Evolutionary conservation across 2,797 vertebrate genomes (phyloP), one percentile per base, ranked within the genome.

Genomic region (Gallinago stenura): DNA sequence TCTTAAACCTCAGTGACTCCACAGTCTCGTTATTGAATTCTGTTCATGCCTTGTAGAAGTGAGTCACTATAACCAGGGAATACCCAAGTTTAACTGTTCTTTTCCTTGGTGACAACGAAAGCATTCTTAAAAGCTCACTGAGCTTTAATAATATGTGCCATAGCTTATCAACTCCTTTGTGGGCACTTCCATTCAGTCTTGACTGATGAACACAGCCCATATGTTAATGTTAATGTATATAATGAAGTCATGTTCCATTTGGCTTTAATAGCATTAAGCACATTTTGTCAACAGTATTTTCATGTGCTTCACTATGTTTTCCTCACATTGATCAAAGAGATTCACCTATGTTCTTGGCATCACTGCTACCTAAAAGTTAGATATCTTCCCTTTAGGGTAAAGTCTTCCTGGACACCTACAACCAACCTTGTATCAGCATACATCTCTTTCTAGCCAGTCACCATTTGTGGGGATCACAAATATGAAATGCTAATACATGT

Each of bases 241-340:
- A 69, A 65, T 0, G 0, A 58, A 64, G n/a, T 19, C 3, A 2
- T 25, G 9, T 69, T 41, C 22, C 4, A 0, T 51, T 77, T 77
- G 69, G 18, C 10, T 53, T 56, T 65, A 39, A 70, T n/a, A 5
- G 26, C 43, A 12, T 56, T 77, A 61, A 93, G 51, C 50, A 9
- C 35, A 48, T 77, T 56, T 69, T 83, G 26, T 51, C 50, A 43
- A 17, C 2, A 33, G 26, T 19, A 56, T 72, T 80, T 72, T 65
- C 37, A 33, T 6, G 13, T 1, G 2, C 7, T 43, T 82, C 53
- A 28, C 35, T 62, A 3, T 35, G 41, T 86, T 73, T 64, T 56
- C 20, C 51, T 70, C 19, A 16, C 15, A 20, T 6, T n/a, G 60
- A 28, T 56, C 35, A 45, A 20, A 71, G 15, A 15, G 26, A 77